A percentile compares a stretch with the other conserved stretches of the same genome.
These are phyloP conservation scores for Scelioninae gen. 1 DNA, from an alignment of 2,888 invertebrate genomes.

Conservation along the genomic window DNA sequence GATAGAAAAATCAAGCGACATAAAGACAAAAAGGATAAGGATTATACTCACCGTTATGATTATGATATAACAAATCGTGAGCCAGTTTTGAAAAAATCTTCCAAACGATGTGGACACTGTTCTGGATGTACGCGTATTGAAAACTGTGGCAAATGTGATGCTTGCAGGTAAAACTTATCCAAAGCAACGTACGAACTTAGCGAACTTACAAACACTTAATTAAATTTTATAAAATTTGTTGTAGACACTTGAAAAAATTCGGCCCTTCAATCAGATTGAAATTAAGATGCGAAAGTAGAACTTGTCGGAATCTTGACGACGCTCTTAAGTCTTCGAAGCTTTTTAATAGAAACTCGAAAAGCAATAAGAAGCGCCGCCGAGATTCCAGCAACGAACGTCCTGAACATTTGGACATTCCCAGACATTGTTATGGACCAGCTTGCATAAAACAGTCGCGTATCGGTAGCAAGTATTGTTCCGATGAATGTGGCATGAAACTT, in stretches of 20 bases:
- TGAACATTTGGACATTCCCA: constrained; percentile 84
- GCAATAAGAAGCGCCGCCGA: constrained; percentile 79
- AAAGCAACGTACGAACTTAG: not conserved
- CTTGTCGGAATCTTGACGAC: constrained; percentile 84
- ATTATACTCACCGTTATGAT: constrained; percentile 79
- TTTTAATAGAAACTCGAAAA: constrained; percentile 79
- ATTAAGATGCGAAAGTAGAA: constrained; percentile 85
- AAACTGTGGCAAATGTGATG: constrained; percentile 90
- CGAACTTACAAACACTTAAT: not conserved
- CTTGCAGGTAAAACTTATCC: constrained; percentile 84
- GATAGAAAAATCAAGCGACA: constrained; percentile 80
- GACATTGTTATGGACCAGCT: constrained; percentile 96
- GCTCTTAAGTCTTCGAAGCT: constrained; percentile 81
- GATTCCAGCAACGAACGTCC: constrained; percentile 82
- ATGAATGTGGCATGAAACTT: constrained; percentile 94
- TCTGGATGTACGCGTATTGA: constrained; percentile 89
- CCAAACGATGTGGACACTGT: constrained; percentile 90
- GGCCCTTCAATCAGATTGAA: constrained; percentile 86
- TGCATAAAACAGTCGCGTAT: constrained; percentile 91
- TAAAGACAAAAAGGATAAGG: constrained; percentile 81
- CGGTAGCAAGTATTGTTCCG: constrained; percentile 96
- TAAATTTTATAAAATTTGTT: constrained; percentile 7
- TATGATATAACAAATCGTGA: constrained; percentile 79
- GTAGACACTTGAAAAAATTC: constrained; percentile 86
- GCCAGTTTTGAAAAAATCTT: constrained; percentile 79